Evolutionary conservation across 35 echinoderm and acorn worm genomes (phyloP).

Genomic region (Acanthaster planci): DNA sequence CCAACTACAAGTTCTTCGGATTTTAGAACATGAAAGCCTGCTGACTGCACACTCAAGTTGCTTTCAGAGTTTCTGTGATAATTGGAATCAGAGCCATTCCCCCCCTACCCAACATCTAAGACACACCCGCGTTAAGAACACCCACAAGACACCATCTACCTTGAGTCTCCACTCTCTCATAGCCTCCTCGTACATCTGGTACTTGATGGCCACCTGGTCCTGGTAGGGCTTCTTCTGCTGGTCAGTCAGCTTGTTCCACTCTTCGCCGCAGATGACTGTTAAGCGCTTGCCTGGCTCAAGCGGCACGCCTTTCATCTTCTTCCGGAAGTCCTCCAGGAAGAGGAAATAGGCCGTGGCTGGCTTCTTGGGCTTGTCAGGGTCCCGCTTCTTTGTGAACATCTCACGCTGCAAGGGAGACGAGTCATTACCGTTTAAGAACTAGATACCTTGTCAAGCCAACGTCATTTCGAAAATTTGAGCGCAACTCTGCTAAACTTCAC

Average conservation of each 20-base stretch:
- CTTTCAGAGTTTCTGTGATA: neutral
- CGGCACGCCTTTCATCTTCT: slow-evolving; percentile 85
- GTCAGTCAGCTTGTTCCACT: slow-evolving; percentile 96
- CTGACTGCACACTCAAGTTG: neutral
- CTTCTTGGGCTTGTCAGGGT: slow-evolving; percentile 99
- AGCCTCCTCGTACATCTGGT: slow-evolving; percentile 82
- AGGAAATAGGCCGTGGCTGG: slow-evolving; percentile 94
- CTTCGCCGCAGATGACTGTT: slow-evolving; percentile 89
- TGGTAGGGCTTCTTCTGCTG: slow-evolving; percentile 96
- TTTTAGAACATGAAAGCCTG: neutral
- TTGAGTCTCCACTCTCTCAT: slow-evolving; percentile 93
- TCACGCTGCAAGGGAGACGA: slow-evolving; percentile 42
- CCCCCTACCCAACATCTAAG: neutral
- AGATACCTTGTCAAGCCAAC: no score
- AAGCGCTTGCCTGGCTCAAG: slow-evolving; percentile 81
- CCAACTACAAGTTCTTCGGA: neutral
- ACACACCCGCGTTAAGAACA: neutral
- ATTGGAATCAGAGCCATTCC: neutral
- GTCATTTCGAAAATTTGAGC: no score
- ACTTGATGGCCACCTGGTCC: slow-evolving; percentile 86
- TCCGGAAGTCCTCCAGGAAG: slow-evolving; percentile 91
- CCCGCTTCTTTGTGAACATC: slow-evolving; percentile 87
- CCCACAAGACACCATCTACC: slow-evolving; percentile 27
- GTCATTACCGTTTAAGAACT: no score
- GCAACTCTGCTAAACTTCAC: no score